Base-by-base conservation (phyloP, 2,797 vertebrate genomes). In the Babyrousa celebensis region DNA sequence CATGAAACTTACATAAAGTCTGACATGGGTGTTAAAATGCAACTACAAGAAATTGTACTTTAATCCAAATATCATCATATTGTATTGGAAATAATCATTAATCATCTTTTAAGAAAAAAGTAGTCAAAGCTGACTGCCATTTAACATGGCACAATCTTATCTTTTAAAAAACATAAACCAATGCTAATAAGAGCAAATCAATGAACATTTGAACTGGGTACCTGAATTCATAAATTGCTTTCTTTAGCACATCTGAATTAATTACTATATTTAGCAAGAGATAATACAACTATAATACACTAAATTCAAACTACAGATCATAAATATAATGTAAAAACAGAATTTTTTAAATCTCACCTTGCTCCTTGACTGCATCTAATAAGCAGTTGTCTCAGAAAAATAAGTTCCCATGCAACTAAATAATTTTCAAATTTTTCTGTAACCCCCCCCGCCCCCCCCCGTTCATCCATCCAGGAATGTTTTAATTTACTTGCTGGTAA, bases 181-280 rank as follows among this genome's bases (percentile, higher is more conserved):
- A 82, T 7, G 40, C 29, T 63, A 90, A 32, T 63, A 91, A 77
- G 48, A 88, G 4, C 12, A 96, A 91, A 75, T 75, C 63, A 74
- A 94, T 32, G 67, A 96, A 60, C 82, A n/a, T 16, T 75, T 75
- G 15, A 92, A 43, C n/a, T 79, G 48, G 74, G 63, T n/a, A 70
- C 74, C 12, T 83, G 5, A 96, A 91, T 88, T 88, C 21, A 63
- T 36, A 63, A 89, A 63, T 62, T 43, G 67, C 20, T 92, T 63
- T 89, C 88, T 95, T 92, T 58, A 86, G 63, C 12, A 65, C n/a
- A 87, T 84, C n/a, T 87, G 15, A 85, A 94, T 72, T 62, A 92
- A 25, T n/a, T 40, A 75, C 3, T 86, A 40, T 40, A 91, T 83
- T 89, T 90, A 89, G 23, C 18, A 74, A 79, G 36, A 88, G 8